Conservation (phyloP, 2,888 invertebrate genomes). For the Stomorhina lunata region DNA sequence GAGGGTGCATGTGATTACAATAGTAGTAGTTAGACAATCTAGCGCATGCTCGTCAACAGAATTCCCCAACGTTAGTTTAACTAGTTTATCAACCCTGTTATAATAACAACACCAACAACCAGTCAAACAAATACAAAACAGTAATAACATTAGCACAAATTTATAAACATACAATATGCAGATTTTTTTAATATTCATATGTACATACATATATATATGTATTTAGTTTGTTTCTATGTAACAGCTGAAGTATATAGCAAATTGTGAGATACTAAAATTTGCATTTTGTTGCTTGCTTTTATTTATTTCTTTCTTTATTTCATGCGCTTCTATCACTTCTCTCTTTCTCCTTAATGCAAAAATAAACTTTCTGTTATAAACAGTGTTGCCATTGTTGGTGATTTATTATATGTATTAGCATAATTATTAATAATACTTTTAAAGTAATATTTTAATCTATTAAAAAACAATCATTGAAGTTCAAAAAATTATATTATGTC, state of each 20-base stretch:
- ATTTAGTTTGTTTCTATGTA: no score
- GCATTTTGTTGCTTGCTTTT: conserved; percentile 12
- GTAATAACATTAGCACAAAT: not conserved
- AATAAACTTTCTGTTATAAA: no score
- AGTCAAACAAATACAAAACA: not conserved
- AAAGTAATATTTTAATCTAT: no score
- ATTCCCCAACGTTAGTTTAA: conserved; percentile 4
- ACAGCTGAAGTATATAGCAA: not conserved
- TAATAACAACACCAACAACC: not conserved
- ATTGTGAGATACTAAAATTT: conserved; percentile 5
- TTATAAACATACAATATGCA: not conserved
- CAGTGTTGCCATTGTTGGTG: no score
- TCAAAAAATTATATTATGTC: no score
- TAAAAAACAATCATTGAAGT: no score
- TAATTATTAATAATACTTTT: no score
- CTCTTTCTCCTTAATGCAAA: no score
- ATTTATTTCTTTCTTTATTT: not conserved
- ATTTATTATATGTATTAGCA: no score
- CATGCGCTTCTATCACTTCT: not conserved
- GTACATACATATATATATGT: not conserved
- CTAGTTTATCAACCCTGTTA: conserved; percentile 20
- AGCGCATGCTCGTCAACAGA: conserved; percentile 25
- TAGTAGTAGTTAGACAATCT: not conserved
- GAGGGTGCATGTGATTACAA: not conserved
- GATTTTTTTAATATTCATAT: no score